Conservation (phyloP, 2,797 vertebrate species). For the Onychomys torridus region DNA sequence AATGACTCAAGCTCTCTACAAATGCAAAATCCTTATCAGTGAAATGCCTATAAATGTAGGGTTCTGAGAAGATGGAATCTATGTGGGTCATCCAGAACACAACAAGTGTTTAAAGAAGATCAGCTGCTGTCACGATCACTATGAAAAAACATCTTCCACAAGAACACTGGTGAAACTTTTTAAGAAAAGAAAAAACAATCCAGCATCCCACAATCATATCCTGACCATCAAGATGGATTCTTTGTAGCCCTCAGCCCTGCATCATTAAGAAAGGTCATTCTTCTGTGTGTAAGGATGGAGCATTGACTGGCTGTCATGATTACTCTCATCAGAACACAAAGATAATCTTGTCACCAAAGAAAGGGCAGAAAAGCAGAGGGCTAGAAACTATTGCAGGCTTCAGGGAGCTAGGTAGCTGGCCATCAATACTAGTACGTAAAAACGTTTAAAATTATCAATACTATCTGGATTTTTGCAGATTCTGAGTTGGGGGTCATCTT, state of each 20-base stretch:
- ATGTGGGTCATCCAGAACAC: not conserved
- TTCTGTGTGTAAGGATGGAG: not conserved
- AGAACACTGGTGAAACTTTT: not conserved
- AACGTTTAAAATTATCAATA: not conserved
- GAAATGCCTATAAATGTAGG: not conserved
- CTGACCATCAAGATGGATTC: not conserved
- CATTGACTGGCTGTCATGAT: not conserved
- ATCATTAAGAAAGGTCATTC: not conserved
- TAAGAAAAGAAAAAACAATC: not conserved
- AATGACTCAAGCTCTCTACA: not conserved
- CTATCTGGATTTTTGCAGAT: not conserved
- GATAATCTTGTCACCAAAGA: conserved; percentile 4
- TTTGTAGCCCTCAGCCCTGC: not conserved
- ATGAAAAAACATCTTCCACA: not conserved
- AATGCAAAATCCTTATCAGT: conserved; percentile 17
- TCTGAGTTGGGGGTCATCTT: not conserved
- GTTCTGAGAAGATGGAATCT: not conserved
- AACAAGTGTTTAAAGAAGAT: not conserved
- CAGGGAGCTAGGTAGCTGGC: not conserved
- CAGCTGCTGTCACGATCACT: not conserved
- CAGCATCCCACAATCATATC: not conserved
- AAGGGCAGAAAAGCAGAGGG: not conserved
- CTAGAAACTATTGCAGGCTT: not conserved
- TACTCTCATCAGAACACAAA: not conserved
- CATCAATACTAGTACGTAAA: not conserved